Conservation (phyloP, 2,797 vertebrate genomes). For the Urosaurus nigricauda region DNA sequence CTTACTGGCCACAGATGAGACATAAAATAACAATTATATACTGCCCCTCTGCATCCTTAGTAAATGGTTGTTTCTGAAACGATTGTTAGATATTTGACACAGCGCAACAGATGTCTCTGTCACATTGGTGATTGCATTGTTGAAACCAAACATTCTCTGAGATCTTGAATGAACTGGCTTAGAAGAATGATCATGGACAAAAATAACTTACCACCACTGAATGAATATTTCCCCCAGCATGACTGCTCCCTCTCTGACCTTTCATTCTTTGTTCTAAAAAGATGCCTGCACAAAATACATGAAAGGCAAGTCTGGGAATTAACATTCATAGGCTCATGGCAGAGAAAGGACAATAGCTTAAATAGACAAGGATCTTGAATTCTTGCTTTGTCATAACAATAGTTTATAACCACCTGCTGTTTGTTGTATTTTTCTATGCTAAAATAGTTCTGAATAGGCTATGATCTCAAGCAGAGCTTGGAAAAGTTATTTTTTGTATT, state of each 20-base stretch:
- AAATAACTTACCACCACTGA: slow-evolving; percentile 6
- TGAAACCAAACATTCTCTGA: slow-evolving; percentile 6
- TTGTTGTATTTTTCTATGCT: slow-evolving; percentile 15
- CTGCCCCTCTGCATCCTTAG: not conserved
- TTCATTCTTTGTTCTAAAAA: slow-evolving; percentile 29
- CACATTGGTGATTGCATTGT: not conserved
- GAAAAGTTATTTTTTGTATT: too few species aligned
- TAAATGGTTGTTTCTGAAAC: slow-evolving; percentile 7
- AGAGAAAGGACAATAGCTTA: slow-evolving; percentile 18
- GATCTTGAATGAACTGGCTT: slow-evolving; percentile 6
- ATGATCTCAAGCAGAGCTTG: not conserved
- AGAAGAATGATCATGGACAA: slow-evolving; percentile 19
- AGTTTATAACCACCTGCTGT: slow-evolving; percentile 4
- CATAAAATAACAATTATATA: not conserved
- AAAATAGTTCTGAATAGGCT: not conserved
- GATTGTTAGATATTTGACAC: slow-evolving; percentile 19
- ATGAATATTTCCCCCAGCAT: slow-evolving; percentile 14
- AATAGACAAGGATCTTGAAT: not conserved
- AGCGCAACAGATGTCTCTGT: slow-evolving; percentile 27
- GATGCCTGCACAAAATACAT: slow-evolving; percentile 1
- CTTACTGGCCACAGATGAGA: not conserved
- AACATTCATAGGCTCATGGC: slow-evolving; percentile 12
- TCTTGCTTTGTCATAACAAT: slow-evolving; percentile 15
- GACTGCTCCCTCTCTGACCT: slow-evolving; percentile 20
- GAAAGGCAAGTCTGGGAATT: slow-evolving; percentile 25